Base-by-base conservation (phyloP, 2,888 invertebrate species). In the Cephus rjabovi region DNA sequence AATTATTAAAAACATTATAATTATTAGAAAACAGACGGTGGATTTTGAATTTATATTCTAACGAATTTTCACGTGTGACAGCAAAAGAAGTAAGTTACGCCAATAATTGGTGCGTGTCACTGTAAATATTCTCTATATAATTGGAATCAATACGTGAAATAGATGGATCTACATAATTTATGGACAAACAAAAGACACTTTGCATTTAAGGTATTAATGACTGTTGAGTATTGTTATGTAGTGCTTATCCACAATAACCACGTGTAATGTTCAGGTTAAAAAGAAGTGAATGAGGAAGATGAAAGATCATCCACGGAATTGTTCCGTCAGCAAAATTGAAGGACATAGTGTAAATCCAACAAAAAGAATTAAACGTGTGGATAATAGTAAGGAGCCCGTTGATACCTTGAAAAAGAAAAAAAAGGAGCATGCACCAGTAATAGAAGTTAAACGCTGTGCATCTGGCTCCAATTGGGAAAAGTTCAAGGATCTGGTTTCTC, bases 401-500 rank as follows among this genome's bases (percentile, higher is more conserved):
- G 2, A 56, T 23, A 56, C 9, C 56, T 56, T 56, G 6, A 70
- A 74, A 12, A 78, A 40, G 15, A 37, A n/a, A 33, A 71, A 74
- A 12, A 33, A 34, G 69, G 73, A 76, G 15, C 73, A 74, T 12
- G 35, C 76, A 9, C 75, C 74, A n/a, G 68, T 34, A 12, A 31
- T 74, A 11, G 33, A 12, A 15, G 37, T 68, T 23, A 74, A 73
- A 40, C 11, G 35, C 37, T 34, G 76, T 15, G 12, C 75, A 34
- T 34, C 71, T 34, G 71, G 71, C 69, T 85, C 86, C 6, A 91
- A 91, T 81, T 91, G 91, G 91, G 85, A 89, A 69, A 88, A 84
- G 75, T 91, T 82, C 75, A 88, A 86, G 75, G 84, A 76, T 74
- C 75, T 87, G 34, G 80, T 88, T 11, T 78, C 73, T 23, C 80